phyloP scores from a whole-genome alignment of 1,140 invertebrate species.

The Melitaea cinxia region DNA sequence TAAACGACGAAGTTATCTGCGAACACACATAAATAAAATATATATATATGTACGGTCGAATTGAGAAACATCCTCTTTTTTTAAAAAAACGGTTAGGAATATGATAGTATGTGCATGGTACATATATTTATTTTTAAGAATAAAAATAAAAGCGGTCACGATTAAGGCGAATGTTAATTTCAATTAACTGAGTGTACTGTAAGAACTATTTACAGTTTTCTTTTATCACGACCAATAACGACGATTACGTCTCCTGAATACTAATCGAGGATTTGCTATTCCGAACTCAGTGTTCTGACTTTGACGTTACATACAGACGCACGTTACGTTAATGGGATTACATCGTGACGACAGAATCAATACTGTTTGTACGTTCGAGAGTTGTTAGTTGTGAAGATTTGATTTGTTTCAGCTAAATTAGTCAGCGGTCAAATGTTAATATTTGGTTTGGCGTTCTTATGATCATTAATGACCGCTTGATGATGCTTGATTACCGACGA shows the following conservation, averaged over 20 bases:
- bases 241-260: conserved; percentile 24
- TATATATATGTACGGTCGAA: too few relatives aligned
- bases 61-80: too few relatives aligned
- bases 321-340: conserved; percentile 25
- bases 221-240: conserved; percentile 40
- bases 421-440: not conserved
- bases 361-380: conserved; percentile 14
- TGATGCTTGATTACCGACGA: too few relatives aligned
- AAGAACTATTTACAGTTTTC: conserved; percentile 34
- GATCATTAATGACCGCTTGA: too few relatives aligned
- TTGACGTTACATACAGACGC: conserved; percentile 31
- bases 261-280: conserved; percentile 36
- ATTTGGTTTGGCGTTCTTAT: too few relatives aligned
- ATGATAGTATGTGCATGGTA: too few relatives aligned
- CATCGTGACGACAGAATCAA: conserved; percentile 20
- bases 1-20: too few relatives aligned
- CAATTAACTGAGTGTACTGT: conserved; percentile 30
- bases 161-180: conserved; percentile 26
- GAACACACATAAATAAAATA: too few relatives aligned
- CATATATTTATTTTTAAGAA: not conserved
- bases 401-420: conserved; percentile 12
- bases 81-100: too few relatives aligned
- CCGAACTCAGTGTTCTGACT: conserved; percentile 20
- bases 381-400: conserved; percentile 13
- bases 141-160: not conserved